phyloP scores from a whole-genome alignment of 1,140 invertebrate species.

The Drosophila sulfurigaster region DNA sequence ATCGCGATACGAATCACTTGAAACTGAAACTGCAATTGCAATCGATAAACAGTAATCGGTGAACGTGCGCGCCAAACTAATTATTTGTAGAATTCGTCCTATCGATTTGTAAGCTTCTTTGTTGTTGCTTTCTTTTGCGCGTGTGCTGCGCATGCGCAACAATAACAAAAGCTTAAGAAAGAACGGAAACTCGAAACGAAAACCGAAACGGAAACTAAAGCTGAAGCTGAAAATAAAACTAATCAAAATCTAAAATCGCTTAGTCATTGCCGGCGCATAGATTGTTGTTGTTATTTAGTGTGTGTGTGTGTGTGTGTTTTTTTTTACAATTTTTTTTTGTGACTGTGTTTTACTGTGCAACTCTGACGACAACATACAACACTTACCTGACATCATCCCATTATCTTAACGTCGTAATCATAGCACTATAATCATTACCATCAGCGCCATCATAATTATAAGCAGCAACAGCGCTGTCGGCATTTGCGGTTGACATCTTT shows the following conservation, averaged over 20 bases:
- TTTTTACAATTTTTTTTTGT: conserved; percentile 17
- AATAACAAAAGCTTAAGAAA: background rate
- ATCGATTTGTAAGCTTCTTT: background rate
- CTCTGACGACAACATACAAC: conserved; percentile 17
- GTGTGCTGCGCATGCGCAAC: conserved; percentile 31
- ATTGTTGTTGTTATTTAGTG: conserved; percentile 6
- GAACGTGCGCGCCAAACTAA: conserved; percentile 43
- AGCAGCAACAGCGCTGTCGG: conserved; percentile 36
- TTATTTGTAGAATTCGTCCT: conserved; percentile 7
- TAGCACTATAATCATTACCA: conserved; percentile 10
- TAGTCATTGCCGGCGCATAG: conserved; percentile 32
- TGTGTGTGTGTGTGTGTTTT: conserved; percentile 11
- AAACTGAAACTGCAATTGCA: conserved; percentile 26
- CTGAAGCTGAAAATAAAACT: background rate
- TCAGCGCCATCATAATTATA: conserved; percentile 29
- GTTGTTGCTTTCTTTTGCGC: background rate
- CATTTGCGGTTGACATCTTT: conserved; percentile 73
- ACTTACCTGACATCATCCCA: conserved; percentile 67
- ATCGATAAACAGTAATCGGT: conserved; percentile 30
- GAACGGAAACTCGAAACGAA: conserved; percentile 7
- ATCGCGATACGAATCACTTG: conserved; percentile 14
- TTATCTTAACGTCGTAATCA: conserved; percentile 5
- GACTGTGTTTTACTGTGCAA: conserved; percentile 28
- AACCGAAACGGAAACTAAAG: conserved; percentile 12
- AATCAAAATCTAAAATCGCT: conserved; percentile 25